Evolutionary conservation across 2,888 invertebrate genomes (phyloP).

Genomic region (Chorisops tibialis): DNA sequence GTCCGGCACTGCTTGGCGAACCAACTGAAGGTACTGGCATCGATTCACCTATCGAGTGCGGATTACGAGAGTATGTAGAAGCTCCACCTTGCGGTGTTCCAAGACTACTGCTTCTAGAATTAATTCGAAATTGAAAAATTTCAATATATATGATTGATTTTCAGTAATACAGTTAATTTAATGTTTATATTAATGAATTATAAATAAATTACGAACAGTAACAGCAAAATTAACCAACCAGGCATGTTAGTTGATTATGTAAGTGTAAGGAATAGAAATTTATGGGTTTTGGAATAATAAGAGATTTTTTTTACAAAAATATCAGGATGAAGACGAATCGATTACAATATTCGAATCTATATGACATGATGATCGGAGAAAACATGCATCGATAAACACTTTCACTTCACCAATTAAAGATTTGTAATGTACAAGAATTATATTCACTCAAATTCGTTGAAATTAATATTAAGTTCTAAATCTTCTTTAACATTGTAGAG

Average conservation of each 20-base stretch:
- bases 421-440: no score
- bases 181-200: no score
- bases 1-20: constrained; percentile 64
- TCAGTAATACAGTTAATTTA: background rate
- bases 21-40: constrained; percentile 57
- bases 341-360: no score
- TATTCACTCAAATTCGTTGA: no score
- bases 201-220: background rate
- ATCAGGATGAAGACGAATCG: no score
- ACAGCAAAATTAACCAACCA: background rate
- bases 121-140: constrained; percentile 30
- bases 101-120: constrained; percentile 42
- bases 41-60: constrained; percentile 46
- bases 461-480: no score
- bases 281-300: background rate
- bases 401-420: no score
- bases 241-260: no score
- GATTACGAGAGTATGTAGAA: constrained; percentile 64
- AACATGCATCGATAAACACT: no score
- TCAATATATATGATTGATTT: background rate
- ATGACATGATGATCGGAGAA: no score
- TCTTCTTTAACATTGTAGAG: no score
- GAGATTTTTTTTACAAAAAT: no score
- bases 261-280: background rate
- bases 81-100: constrained; percentile 60